phyloP scores from a whole-genome alignment of 2,888 invertebrate genomes.

The Hoplodrina blanda region DNA sequence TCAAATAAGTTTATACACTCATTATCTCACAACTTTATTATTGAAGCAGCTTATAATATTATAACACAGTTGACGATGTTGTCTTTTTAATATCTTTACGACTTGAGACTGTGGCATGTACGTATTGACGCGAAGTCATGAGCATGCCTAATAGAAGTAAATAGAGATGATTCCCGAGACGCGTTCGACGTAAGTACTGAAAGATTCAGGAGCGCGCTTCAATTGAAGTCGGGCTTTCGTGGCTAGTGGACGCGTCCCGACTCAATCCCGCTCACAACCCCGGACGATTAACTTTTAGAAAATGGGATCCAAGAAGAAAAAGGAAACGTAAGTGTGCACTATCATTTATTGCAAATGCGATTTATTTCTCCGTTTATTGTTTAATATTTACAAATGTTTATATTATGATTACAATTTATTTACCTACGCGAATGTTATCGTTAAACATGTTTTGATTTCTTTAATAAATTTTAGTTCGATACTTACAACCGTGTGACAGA shows the following conservation, averaged over 20 bases:
- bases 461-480: not conserved
- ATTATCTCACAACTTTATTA: conserved; percentile 24
- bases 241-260: conserved; percentile 36
- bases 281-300: not conserved
- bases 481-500: not conserved
- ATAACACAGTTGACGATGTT: conserved; percentile 9
- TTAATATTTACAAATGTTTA: conserved; percentile 26
- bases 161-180: conserved; percentile 36
- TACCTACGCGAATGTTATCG: conserved; percentile 49
- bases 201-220: conserved; percentile 52
- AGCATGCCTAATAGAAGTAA: conserved; percentile 26
- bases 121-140: conserved; percentile 15
- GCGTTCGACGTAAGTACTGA: conserved; percentile 29
- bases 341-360: conserved; percentile 49
- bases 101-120: conserved; percentile 5
- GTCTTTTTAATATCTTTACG: conserved; percentile 41
- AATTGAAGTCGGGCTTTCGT: conserved; percentile 46
- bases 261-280: not conserved
- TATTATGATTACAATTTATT: conserved; percentile 33
- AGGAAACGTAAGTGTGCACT: conserved; percentile 58
- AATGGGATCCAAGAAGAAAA: conserved; percentile 65
- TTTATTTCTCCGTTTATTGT: conserved; percentile 8
- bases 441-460: conserved; percentile 21
- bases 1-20: conserved; percentile 23
- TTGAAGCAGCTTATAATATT: conserved; percentile 19